Conservation (phyloP, 2,797 vertebrate genomes). For the Esox masquinongy region DNA sequence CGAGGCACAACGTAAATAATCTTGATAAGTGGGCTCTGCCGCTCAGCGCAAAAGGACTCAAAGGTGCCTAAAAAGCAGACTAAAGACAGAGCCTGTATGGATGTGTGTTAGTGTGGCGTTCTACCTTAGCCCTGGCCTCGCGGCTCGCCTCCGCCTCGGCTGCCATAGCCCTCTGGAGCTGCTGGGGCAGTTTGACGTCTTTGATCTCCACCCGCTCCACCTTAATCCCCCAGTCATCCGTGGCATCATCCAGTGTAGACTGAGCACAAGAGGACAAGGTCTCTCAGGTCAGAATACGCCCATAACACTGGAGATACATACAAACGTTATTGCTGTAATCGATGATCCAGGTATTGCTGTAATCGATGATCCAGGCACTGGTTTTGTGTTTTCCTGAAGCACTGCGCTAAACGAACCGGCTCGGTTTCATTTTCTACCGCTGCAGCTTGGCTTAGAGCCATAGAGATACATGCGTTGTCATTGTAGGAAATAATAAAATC, state of each 20-base stretch:
- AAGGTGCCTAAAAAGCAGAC: not conserved
- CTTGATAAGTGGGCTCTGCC: not conserved
- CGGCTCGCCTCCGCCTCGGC: constrained; percentile 93
- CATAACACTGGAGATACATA: too few species aligned
- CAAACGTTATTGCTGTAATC: too few species aligned
- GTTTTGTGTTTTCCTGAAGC: too few species aligned
- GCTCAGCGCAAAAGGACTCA: not conserved
- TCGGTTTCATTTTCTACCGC: too few species aligned
- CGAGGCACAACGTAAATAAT: not conserved
- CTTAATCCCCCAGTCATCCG: constrained; percentile 95
- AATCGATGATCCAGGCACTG: too few species aligned
- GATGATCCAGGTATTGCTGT: too few species aligned
- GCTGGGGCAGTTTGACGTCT: constrained; percentile 91
- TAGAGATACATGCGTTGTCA: too few species aligned
- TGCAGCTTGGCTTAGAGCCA: too few species aligned
- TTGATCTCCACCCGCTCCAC: constrained; percentile 98
- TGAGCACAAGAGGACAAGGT: constrained; percentile 49
- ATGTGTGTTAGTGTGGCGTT: not conserved
- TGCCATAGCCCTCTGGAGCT: constrained; percentile 98
- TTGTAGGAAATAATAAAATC: too few species aligned
- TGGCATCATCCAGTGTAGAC: constrained; percentile 87
- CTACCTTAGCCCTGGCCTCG: constrained; percentile 94
- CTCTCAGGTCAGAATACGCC: not conserved
- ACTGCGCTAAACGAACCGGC: too few species aligned
- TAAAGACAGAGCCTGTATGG: not conserved